Conservation (phyloP, 2,113 vertebrate genomes). For the Leptobrachium ailaonicum region DNA sequence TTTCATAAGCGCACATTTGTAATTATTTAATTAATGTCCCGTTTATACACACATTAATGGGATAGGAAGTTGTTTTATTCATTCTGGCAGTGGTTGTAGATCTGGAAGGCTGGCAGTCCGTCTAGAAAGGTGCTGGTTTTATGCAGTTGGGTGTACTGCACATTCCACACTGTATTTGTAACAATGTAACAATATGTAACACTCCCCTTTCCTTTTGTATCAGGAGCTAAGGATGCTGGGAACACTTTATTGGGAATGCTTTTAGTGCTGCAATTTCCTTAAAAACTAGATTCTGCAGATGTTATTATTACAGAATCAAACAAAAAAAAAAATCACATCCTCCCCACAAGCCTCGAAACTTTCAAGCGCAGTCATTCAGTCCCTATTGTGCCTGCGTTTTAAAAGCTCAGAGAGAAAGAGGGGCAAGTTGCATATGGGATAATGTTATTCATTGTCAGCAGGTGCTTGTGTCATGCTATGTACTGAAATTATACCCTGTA, state of each 20-base stretch:
- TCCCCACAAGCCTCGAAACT: conserved; percentile 39
- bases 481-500: conserved; percentile 49
- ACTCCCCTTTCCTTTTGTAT: conserved; percentile 35
- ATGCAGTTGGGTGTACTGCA: conserved; percentile 26
- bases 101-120: neutral
- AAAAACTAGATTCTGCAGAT: conserved; percentile 49
- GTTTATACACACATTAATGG: no score
- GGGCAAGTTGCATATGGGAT: conserved; percentile 44
- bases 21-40: no score
- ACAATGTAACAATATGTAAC: neutral
- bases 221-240: conserved; percentile 39
- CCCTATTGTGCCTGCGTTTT: conserved; percentile 46
- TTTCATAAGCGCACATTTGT: no score
- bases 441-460: conserved; percentile 51
- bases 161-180: conserved; percentile 16
- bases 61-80: no score
- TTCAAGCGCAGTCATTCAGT: conserved; percentile 35
- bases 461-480: conserved; percentile 46
- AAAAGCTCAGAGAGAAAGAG: conserved; percentile 39
- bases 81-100: no score
- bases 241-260: conserved; percentile 34
- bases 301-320: conserved; percentile 45
- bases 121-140: conserved; percentile 11
- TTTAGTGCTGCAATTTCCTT: conserved; percentile 49
- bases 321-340: conserved; percentile 29